A percentile compares a stretch with the other conserved stretches of the same genome.
Evolutionary conservation across 2,797 vertebrate species (phyloP).

Genomic region (Peromyscus aztecus): DNA sequence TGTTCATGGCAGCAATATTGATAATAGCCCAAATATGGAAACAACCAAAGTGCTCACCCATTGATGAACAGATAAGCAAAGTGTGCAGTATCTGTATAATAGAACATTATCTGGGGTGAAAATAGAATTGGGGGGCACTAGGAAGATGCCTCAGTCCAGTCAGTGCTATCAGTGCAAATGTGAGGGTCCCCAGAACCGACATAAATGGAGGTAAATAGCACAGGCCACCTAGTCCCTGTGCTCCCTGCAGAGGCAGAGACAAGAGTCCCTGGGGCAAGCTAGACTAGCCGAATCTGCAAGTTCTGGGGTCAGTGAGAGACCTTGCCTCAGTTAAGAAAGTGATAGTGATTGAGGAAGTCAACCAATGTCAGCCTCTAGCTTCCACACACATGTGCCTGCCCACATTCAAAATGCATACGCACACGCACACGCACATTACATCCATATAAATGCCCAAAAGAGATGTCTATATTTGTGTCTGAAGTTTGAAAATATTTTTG

Average conservation of each 20-base stretch:
- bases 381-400: background rate
- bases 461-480: background rate
- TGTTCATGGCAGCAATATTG: background rate
- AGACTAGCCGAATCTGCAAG: background rate
- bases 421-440: background rate
- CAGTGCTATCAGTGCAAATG: background rate
- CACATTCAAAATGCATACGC: background rate
- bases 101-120: background rate
- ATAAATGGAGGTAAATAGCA: background rate
- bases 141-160: background rate
- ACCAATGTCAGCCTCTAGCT: background rate
- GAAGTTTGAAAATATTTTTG: background rate
- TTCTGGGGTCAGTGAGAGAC: background rate
- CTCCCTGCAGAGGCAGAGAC: background rate
- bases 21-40: background rate
- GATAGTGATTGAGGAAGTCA: background rate
- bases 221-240: background rate
- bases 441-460: background rate
- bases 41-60: background rate
- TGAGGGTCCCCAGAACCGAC: background rate
- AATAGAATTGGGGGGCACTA: background rate
- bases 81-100: background rate
- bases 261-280: background rate
- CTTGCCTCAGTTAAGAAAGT: background rate
- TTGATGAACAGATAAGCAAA: conserved; percentile 11